These are phyloP conservation scores for Verasper variegatus DNA, from an alignment of 2,113 vertebrate species.

Conservation along the genomic window DNA sequence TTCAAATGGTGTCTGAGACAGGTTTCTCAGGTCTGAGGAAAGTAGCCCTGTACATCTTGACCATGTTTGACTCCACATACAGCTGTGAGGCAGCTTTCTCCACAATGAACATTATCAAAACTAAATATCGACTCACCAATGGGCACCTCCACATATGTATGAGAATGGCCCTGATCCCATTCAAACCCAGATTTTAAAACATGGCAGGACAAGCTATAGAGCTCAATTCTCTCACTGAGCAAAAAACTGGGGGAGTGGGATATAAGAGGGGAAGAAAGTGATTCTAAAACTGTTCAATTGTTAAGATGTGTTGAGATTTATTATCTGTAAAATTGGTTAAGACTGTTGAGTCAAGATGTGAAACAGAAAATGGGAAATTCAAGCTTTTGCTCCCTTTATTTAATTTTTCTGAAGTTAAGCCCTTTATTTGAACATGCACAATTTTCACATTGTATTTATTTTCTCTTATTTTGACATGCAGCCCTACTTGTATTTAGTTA, in stretches of 20 bases:
- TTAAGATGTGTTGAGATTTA: too few relatives aligned
- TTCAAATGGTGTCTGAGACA: too few relatives aligned
- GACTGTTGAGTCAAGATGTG: background rate
- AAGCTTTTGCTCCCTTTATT: background rate
- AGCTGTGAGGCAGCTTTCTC: too few relatives aligned
- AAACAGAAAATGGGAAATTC: background rate
- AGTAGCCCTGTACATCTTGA: too few relatives aligned
- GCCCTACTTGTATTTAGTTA: too few relatives aligned
- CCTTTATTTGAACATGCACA: background rate
- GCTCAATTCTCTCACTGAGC: slow-evolving; percentile 6
- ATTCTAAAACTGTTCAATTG: background rate
- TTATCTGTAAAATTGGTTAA: background rate
- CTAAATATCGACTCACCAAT: background rate
- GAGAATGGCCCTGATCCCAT: background rate
- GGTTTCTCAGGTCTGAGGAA: too few relatives aligned
- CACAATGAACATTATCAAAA: background rate
- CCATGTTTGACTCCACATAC: too few relatives aligned
- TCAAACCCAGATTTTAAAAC: background rate
- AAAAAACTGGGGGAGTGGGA: background rate
- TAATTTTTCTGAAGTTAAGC: background rate
- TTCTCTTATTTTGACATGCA: background rate
- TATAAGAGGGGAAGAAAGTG: background rate
- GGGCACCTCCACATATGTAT: slow-evolving; percentile 1
- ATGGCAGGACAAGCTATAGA: background rate
- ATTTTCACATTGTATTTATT: too few relatives aligned